These are phyloP conservation scores for Pterois miles DNA, from an alignment of 2,797 vertebrate species.

Conservation along the genomic window DNA sequence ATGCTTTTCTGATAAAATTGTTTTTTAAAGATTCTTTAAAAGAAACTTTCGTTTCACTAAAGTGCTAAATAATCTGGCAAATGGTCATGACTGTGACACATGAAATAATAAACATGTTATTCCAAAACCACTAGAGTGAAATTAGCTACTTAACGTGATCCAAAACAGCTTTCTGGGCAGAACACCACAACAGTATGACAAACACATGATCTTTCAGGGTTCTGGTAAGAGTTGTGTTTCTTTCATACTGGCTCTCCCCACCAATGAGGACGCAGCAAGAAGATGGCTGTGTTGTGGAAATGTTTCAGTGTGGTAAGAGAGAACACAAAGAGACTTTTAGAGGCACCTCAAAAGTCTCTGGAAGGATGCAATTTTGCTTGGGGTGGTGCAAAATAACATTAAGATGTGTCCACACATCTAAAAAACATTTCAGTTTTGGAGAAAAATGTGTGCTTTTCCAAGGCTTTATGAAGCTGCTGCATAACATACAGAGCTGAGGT, in stretches of 20 bases:
- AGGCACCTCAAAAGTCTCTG: not conserved
- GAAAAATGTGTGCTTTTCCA: not conserved
- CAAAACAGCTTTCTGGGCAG: too few relatives aligned
- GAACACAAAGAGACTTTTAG: not conserved
- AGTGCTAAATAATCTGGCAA: not conserved
- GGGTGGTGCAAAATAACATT: too few relatives aligned
- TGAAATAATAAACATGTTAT: not conserved
- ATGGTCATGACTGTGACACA: not conserved
- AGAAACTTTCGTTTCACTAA: not conserved
- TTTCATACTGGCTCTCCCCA: not conserved
- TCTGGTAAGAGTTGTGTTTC: not conserved
- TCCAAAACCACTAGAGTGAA: not conserved
- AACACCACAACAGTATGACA: too few relatives aligned
- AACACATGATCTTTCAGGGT: not conserved
- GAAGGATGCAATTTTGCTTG: not conserved
- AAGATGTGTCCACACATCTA: too few relatives aligned
- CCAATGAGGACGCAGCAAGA: not conserved
- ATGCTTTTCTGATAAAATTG: not conserved
- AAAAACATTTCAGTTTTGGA: too few relatives aligned
- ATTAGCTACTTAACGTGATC: not conserved
- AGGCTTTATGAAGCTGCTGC: not conserved
- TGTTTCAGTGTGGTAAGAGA: not conserved
- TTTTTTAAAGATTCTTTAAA: not conserved
- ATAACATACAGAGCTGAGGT: not conserved
- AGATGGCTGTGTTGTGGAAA: not conserved